Evolutionary conservation across 2,888 invertebrate genomes (phyloP).

Genomic region (Stegophylla sp.): DNA sequence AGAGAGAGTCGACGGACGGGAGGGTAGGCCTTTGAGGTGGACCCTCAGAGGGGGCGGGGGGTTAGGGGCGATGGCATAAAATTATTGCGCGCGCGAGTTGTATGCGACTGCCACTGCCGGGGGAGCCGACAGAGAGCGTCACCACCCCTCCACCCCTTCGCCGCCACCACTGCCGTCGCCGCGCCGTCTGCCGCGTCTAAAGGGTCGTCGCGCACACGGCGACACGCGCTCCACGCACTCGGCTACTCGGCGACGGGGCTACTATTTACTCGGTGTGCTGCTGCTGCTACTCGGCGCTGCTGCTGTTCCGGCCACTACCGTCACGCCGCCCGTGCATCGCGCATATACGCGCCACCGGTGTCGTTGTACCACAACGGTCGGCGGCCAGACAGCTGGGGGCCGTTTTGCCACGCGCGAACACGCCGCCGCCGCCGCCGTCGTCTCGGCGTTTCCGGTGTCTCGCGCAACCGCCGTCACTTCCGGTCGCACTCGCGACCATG

Average conservation of each 20-base stretch:
- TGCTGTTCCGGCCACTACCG: neutral
- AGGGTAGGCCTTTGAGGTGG: no score
- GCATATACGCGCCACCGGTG: no score
- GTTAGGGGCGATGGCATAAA: no score
- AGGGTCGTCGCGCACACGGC: no score
- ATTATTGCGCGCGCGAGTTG: neutral
- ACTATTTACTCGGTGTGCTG: neutral
- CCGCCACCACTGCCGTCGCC: no score
- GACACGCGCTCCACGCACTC: no score
- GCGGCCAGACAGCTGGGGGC: slow-evolving; percentile 49
- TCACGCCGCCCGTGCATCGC: neutral
- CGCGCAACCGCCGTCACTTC: neutral
- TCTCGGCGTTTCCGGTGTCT: neutral
- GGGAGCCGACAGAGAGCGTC: neutral
- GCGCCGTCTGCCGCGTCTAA: no score
- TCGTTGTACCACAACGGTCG: neutral
- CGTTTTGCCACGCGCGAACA: slow-evolving; percentile 18
- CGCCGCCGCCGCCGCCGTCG: neutral
- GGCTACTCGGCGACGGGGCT: neutral
- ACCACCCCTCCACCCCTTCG: no score
- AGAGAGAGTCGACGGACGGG: no score
- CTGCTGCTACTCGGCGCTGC: neutral
- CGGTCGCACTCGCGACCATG: no score
- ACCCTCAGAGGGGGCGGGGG: neutral
- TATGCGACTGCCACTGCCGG: no score